Percentiles rank a stretch among this genome's conserved stretches.
phyloP scores from a whole-genome alignment of 2,888 invertebrate species.

The Drosophila cyrtoloma region DNA sequence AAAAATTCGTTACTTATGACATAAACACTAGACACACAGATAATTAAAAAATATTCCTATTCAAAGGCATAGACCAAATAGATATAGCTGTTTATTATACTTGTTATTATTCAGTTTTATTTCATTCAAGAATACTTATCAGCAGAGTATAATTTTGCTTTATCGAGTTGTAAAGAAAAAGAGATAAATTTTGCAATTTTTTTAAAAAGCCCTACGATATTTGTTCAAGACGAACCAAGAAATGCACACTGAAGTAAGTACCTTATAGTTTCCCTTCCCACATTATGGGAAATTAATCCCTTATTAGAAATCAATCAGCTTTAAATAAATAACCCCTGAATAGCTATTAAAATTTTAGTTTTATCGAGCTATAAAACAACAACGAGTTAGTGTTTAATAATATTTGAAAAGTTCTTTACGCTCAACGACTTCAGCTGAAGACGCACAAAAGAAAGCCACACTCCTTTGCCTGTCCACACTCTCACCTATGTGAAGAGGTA shows the following conservation, averaged over 20 bases:
- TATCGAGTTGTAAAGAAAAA: no score
- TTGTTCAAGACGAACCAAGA: not conserved
- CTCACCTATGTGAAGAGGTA: not conserved
- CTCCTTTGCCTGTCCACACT: not conserved
- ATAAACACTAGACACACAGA: slow-evolving; percentile 2
- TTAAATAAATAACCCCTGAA: not conserved
- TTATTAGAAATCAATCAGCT: not conserved
- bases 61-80: slow-evolving; percentile 16
- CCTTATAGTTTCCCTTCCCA: not conserved
- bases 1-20: not conserved
- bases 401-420: not conserved
- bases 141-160: not conserved
- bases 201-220: not conserved
- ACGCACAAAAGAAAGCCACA: not conserved
- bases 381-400: not conserved
- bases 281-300: not conserved
- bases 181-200: not conserved
- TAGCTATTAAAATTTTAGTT: not conserved
- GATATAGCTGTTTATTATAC: no score
- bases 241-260: not conserved
- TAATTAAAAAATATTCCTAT: not conserved
- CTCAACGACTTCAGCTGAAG: not conserved
- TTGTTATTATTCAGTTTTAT: not conserved
- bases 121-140: not conserved
- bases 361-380: not conserved